These are phyloP conservation scores for Sarcoramphus papa DNA, from an alignment of 2,797 vertebrate genomes.

Conservation along the genomic window DNA sequence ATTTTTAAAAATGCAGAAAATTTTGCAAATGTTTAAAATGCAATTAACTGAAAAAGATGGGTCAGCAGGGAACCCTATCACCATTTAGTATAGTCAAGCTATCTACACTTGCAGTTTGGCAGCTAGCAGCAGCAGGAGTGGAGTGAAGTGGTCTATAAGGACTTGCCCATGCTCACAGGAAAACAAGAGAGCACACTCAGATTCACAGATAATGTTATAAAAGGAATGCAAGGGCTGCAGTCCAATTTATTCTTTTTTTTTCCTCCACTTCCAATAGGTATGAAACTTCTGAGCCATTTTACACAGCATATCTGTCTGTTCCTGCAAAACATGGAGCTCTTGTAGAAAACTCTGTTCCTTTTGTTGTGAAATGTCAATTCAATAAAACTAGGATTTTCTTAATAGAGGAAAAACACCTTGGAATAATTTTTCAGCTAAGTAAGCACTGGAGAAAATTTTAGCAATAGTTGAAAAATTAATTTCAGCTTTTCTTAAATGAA, in stretches of 20 bases:
- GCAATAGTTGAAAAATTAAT: not conserved
- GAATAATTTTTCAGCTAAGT: not conserved
- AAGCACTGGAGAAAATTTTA: not conserved
- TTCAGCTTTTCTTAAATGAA: not conserved
- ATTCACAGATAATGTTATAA: not conserved
- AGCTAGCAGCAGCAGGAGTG: not conserved
- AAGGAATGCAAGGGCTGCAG: not conserved
- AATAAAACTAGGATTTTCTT: not conserved
- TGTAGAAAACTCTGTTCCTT: not conserved
- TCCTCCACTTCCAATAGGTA: not conserved
- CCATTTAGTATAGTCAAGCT: not conserved
- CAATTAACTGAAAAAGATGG: not conserved
- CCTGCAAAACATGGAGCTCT: not conserved
- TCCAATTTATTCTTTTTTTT: not conserved
- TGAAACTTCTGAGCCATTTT: not conserved
- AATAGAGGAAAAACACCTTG: not conserved
- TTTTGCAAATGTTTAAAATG: not conserved
- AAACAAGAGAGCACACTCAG: not conserved
- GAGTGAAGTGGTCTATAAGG: not conserved
- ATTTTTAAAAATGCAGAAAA: not conserved
- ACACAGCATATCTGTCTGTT: not conserved
- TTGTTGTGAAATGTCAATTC: not conserved
- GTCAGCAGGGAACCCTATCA: not conserved
- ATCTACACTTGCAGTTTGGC: not conserved
- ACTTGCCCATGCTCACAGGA: not conserved